These are phyloP conservation scores for Chamaea fasciata DNA, from an alignment of 2,113 vertebrate genomes.

Conservation along the genomic window DNA sequence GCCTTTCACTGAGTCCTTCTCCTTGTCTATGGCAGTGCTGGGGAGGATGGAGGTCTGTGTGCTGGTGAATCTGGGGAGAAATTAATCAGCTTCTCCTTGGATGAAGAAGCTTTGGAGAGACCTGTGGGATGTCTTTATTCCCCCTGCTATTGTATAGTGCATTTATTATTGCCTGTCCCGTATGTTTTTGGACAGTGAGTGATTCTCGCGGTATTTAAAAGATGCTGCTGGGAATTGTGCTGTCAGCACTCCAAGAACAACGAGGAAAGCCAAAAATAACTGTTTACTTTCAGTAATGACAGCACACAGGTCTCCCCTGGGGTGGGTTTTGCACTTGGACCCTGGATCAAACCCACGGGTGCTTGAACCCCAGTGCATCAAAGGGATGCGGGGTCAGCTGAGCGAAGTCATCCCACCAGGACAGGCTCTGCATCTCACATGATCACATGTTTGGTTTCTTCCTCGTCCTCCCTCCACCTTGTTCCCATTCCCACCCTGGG, in stretches of 20 bases:
- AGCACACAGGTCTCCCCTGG: constrained; percentile 2
- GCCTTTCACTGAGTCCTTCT: background rate
- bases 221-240: constrained; percentile 38
- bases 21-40: background rate
- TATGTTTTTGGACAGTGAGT: constrained; percentile 21
- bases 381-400: rapidly evolving
- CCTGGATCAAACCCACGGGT: background rate
- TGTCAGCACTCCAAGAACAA: constrained; percentile 58
- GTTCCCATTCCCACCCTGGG: background rate
- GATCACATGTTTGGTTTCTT: background rate
- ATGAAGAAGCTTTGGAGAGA: background rate
- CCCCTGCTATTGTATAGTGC: background rate
- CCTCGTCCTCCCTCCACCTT: background rate
- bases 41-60: background rate
- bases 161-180: background rate
- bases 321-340: background rate
- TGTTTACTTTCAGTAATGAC: constrained; percentile 31
- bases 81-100: background rate
- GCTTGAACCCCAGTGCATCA: background rate
- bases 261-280: constrained; percentile 39
- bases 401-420: rapidly evolving
- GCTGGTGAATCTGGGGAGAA: background rate
- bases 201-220: background rate
- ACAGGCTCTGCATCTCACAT: background rate
- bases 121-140: background rate